Base-by-base conservation (phyloP, 2,113 vertebrate genomes). In the Nettapus auritus region DNA sequence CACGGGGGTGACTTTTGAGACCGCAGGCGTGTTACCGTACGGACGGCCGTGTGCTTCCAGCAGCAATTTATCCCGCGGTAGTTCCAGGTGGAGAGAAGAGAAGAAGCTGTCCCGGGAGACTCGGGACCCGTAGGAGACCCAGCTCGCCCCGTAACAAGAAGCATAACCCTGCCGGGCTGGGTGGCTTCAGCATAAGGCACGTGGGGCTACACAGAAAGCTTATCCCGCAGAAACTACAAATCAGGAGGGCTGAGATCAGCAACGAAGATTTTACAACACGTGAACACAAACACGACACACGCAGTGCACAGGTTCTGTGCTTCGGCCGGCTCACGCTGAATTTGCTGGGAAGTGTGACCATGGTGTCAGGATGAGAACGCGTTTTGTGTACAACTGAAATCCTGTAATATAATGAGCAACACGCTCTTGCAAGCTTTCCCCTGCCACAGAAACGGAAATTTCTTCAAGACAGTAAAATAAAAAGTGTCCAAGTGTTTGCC, bases 271-370 rank as follows among this genome's bases (percentile, higher is more conserved):
- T 57, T 34, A 48, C 34, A 62, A 74, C 6, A 9, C 7, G 18
- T 12, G 9, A 6, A 36, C 14, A n/a, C 26, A 28, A 46, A 38
- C 12, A 50, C 3, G 2, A 19, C 15, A 1, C 3, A 6, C 3
- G 25, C 2, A 11, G 19, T 40, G n/a, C 40, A 67, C 44, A 67
- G 52, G 8, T 14, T 20, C 40, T 8, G 2, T 6, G 28, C 38
- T 52, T 9, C 25, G 5, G 25, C 36, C 44, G 31, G 50, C 33
- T 52, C 34, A 23, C 15, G n/a, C 59, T 40, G 26, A 55, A 31
- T 36, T 55, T 29, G 29, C 36, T 55, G 20, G 70, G 36, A 53
- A 36, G 28, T 38, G 11, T 53, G 34, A 19, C 12, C 18, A 21
- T 71, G 68, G 19, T 36, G 50, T 36, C 36, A 52, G 34, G n/a